phyloP scores from a whole-genome alignment of 2,113 vertebrate genomes.

The Silurus glanis region DNA sequence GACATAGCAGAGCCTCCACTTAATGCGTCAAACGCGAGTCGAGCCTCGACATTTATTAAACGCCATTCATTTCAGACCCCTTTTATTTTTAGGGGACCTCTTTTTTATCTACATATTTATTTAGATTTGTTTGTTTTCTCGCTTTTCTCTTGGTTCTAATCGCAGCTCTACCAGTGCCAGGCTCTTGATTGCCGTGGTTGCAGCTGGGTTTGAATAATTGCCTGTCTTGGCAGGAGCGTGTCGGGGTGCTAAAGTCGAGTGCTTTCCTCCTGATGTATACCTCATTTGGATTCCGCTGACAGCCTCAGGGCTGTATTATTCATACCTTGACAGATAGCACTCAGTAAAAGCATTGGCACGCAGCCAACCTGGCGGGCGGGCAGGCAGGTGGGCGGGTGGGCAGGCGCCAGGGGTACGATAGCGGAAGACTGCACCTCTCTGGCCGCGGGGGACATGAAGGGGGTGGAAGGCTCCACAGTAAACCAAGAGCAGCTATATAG shows the following conservation, averaged over 20 bases:
- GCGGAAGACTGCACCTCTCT: conserved; percentile 57
- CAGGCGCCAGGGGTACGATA: conserved; percentile 31
- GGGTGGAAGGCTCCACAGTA: conserved; percentile 42
- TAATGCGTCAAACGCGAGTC: conserved; percentile 48
- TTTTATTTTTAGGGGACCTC: conserved; percentile 36
- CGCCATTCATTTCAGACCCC: conserved; percentile 34
- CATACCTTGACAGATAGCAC: conserved; percentile 97
- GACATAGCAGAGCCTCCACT: conserved; percentile 48
- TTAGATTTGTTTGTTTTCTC: conserved; percentile 50
- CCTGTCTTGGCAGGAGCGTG: conserved; percentile 90
- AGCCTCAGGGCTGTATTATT: conserved; percentile 97
- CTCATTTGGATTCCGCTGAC: conserved; percentile 97
- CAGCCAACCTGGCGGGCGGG: conserved; percentile 83
- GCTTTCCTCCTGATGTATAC: conserved; percentile 93
- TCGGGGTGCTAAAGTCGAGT: conserved; percentile 89
- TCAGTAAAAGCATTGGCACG: conserved; percentile 96
- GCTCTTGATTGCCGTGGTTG: conserved; percentile 84
- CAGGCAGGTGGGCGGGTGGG: conserved; percentile 28
- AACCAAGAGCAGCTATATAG: conserved; percentile 23
- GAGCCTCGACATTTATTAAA: conserved; percentile 50
- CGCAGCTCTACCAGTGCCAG: conserved; percentile 44
- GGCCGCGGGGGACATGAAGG: conserved; percentile 62
- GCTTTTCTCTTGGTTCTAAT: conserved; percentile 45
- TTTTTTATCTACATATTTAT: conserved; percentile 49
- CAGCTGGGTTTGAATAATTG: conserved; percentile 93